These are phyloP conservation scores for Microplitis demolitor DNA, from an alignment of 1,140 invertebrate genomes.

Conservation along the genomic window DNA sequence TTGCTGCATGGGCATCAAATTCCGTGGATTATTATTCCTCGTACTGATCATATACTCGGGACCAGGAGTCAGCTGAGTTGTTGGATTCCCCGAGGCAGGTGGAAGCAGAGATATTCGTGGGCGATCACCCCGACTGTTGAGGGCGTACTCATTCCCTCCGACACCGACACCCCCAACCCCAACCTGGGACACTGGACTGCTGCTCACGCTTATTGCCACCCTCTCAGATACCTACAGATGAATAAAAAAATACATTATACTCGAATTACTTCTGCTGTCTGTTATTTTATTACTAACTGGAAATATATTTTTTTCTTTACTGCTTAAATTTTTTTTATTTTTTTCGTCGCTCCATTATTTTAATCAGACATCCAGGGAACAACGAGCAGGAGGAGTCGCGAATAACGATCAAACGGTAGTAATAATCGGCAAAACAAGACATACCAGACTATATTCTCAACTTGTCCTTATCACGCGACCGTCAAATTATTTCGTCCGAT, in stretches of 20 bases:
- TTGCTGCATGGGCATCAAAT: slow-evolving; percentile 52
- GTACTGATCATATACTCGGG: slow-evolving; percentile 48
- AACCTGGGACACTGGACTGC: slow-evolving; percentile 56
- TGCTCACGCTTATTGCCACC: slow-evolving; percentile 57
- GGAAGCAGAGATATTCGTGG: slow-evolving; percentile 58
- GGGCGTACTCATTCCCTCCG: slow-evolving; percentile 49
- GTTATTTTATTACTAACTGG: background rate
- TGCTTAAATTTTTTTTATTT: background rate
- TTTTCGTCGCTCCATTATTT: background rate
- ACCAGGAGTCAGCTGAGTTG: slow-evolving; percentile 51
- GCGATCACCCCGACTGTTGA: slow-evolving; percentile 49
- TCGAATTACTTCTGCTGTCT: too few species aligned
- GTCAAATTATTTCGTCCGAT: slow-evolving; percentile 11
- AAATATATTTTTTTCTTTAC: background rate
- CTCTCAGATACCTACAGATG: slow-evolving; percentile 55
- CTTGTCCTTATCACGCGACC: slow-evolving; percentile 24
- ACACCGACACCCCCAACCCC: slow-evolving; percentile 37
- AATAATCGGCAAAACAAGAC: slow-evolving; percentile 26
- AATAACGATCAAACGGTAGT: slow-evolving; percentile 28
- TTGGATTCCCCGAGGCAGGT: slow-evolving; percentile 51
- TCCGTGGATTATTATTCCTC: slow-evolving; percentile 39
- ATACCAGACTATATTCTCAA: background rate
- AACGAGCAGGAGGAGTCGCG: slow-evolving; percentile 11
- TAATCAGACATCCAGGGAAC: background rate
- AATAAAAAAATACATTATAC: slow-evolving; percentile 24